phyloP scores from a whole-genome alignment of 2,888 invertebrate genomes.

The Poecilus cupreus region DNA sequence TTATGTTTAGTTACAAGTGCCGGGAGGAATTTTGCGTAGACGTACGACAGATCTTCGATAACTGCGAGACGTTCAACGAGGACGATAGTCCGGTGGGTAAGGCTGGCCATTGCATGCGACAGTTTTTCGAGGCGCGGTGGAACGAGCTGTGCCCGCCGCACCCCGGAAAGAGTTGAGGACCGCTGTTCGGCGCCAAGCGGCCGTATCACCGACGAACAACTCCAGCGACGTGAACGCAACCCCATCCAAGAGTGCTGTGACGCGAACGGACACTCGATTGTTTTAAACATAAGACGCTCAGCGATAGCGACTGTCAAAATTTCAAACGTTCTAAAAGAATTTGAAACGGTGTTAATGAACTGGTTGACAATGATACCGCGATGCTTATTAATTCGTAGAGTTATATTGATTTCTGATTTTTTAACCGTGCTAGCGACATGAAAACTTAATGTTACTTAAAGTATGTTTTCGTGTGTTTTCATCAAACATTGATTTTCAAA shows the following conservation, averaged over 20 bases:
- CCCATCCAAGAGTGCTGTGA: not conserved
- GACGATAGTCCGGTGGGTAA: constrained; percentile 98
- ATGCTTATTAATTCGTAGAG: not conserved
- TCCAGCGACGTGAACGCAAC: constrained; percentile 55
- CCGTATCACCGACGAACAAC: constrained; percentile 62
- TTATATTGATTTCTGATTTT: constrained; percentile 14
- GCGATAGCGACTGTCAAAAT: not conserved
- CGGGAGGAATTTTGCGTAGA: constrained; percentile 95
- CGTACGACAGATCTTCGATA: constrained; percentile 95
- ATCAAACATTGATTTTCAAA: constrained; percentile 44
- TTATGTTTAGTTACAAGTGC: constrained; percentile 85
- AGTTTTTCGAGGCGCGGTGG: constrained; percentile 95
- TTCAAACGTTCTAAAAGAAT: not conserved
- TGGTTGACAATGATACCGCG: constrained; percentile 16
- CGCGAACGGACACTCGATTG: not conserved
- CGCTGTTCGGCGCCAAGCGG: constrained; percentile 66
- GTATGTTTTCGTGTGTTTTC: constrained; percentile 39
- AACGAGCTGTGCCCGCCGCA: constrained; percentile 78
- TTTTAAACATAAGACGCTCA: constrained; percentile 17
- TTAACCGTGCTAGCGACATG: constrained; percentile 11
- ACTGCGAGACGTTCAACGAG: constrained; percentile 98
- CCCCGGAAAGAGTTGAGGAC: constrained; percentile 69
- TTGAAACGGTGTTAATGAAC: constrained; percentile 32
- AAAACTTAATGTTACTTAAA: constrained; percentile 46
- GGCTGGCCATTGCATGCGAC: constrained; percentile 94